phyloP scores from a whole-genome alignment of 1,140 invertebrate species.

The Chironomus striatipennis region DNA sequence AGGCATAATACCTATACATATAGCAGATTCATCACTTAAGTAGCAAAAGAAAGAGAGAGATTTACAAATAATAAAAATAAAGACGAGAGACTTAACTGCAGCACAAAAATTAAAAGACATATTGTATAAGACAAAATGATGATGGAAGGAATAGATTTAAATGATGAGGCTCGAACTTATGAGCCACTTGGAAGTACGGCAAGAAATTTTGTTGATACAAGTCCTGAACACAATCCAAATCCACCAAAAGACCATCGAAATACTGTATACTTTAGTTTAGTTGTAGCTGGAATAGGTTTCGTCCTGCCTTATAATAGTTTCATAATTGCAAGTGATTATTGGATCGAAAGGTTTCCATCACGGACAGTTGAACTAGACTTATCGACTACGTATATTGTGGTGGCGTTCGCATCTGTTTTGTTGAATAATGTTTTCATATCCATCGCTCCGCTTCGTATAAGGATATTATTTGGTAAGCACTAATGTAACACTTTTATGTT shows the following conservation, averaged over 20 bases:
- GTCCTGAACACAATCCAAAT: constrained; percentile 36
- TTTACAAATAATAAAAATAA: background rate
- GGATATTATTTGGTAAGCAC: constrained; percentile 73
- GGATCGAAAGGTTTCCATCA: constrained; percentile 71
- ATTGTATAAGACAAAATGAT: background rate
- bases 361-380: constrained; percentile 85
- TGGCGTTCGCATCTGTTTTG: constrained; percentile 76
- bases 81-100: background rate
- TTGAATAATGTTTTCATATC: constrained; percentile 80
- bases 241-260: constrained; percentile 68
- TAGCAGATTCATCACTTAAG: background rate
- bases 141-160: constrained; percentile 18
- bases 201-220: constrained; percentile 25
- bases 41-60: background rate
- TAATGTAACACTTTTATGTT: too few species aligned
- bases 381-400: constrained; percentile 80
- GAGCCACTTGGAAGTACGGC: background rate
- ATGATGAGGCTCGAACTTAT: constrained; percentile 10
- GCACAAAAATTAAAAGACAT: background rate
- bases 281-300: constrained; percentile 82
- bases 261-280: constrained; percentile 67
- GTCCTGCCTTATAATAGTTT: constrained; percentile 87
- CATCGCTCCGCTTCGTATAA: constrained; percentile 66
- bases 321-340: constrained; percentile 84
- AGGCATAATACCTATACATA: background rate